Evolutionary conservation across 2,113 vertebrate species (phyloP), one percentile per base, ranked within the genome.

Genomic region (Sceloporus undulatus): DNA sequence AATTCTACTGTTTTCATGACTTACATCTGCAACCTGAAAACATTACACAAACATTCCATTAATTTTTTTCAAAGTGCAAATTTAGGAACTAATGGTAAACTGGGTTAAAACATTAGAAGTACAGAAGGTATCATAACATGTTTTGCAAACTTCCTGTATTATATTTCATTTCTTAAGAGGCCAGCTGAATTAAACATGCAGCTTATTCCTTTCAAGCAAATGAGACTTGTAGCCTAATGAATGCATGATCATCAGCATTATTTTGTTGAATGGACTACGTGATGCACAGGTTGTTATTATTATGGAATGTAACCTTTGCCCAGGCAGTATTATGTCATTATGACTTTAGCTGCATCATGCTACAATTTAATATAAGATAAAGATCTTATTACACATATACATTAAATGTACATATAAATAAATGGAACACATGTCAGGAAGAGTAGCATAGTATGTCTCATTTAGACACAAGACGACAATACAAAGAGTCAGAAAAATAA

Each of bases 401-500:
- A 0, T 0, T 18, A 83, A 82, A 79, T 6, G 2, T 92, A 83
- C 59, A 73, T 62, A 52, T 59, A 59, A 59, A 59, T 10, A 13
- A 59, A 59, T 59, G 56, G 9, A 10, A 59, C 14, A 59, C 56
- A 59, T 59, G 56, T 2, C 56, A 59, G 2, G 56, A 82, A 70
- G 4, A 25, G 54, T 40, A 70, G 5, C 18, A 16, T 87, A 91
- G 82, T 0, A 0, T 14, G 82, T 5, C 0, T 0, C 1, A 0
- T 86, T 82, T 82, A 38, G 76, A 34, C 79, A 75, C 19, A 25
- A 9, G 71, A 83, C 83, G 14, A 85, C 13, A 73, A 56, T 10
- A 75, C 65, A 34, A 34, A 34, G 34, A 34, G 34, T 34, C 34
- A 34, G 34, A 34, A 34, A 34, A 74, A 87, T 42, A 84, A 4